Evolutionary conservation across 1,140 invertebrate species (phyloP), one percentile per base, ranked within the genome.

Genomic region (Agraylea sexmaculata): DNA sequence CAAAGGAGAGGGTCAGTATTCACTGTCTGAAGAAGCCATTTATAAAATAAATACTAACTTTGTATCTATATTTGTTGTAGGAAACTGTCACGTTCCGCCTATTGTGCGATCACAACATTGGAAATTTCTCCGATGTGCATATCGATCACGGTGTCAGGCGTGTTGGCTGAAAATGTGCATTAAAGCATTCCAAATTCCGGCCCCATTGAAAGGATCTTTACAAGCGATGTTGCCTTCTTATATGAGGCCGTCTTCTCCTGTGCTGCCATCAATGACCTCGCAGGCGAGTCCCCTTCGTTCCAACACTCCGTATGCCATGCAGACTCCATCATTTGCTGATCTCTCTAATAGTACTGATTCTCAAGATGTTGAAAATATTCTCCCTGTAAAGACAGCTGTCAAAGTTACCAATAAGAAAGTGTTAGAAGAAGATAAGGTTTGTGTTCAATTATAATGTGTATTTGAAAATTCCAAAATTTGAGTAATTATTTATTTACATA

Each of bases 81-180:
- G 66, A 29, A 68, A 71, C 38, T 84, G 80, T 57, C 69, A 72
- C 53, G 75, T 83, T n/a, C 75, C 76, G 25, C 76, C 78, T 33
- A 68, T 78, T 39, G 69, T 77, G 4, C 69, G 78, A 49, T 79
- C 74, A 47, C 77, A 78, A 49, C 70, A 80, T 39, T 80, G 77
- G 73, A 83, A 83, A 56, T 58, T 78, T 52, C 66, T 72, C 55
- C 69, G 71, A 54, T 77, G 76, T 53, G 71, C 77, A 29, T 80
- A 80, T 51, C 78, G 76, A 51, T 69, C 74, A 29, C 62, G 83
- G 27, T 88, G 86, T 62, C 76, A 80, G 39, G 83, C 83, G n/a
- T 90, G 86, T 55, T 88, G 85, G 84, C 63, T 90, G 3, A 85
- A 85, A 59, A 76, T 84, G 66, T 87, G 85, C 57, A 57, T 89